Conservation (phyloP, 2,888 invertebrate species). For the Hedya salicella region DNA sequence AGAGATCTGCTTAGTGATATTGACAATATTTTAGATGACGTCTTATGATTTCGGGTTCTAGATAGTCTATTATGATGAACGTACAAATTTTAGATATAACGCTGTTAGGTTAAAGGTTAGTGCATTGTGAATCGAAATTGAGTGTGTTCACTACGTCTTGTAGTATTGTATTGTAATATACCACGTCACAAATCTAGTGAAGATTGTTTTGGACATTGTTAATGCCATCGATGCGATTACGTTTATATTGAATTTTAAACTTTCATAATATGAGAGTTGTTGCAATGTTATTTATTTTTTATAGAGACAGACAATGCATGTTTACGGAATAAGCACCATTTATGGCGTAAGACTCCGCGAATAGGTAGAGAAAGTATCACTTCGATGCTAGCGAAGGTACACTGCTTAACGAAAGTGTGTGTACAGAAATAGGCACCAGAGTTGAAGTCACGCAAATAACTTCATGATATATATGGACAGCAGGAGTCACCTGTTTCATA, state of each 20-base stretch:
- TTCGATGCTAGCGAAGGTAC: too few relatives aligned
- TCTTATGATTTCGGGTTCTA: constrained; percentile 62
- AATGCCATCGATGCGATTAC: constrained; percentile 13
- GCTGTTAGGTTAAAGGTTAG: constrained; percentile 21
- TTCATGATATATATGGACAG: too few relatives aligned
- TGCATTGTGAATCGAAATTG: constrained; percentile 10
- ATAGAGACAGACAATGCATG: constrained; percentile 9
- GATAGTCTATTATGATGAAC: constrained; percentile 12
- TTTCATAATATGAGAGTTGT: neutral
- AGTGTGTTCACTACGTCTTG: constrained; percentile 14
- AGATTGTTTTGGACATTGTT: constrained; percentile 16
- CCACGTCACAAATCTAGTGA: neutral
- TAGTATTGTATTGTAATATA: constrained; percentile 7
- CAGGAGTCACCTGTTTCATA: too few relatives aligned
- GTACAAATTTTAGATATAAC: constrained; percentile 34
- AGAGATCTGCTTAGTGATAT: constrained; percentile 64
- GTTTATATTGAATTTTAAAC: neutral
- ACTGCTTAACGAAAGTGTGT: too few relatives aligned
- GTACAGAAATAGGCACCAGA: too few relatives aligned
- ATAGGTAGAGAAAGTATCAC: too few relatives aligned
- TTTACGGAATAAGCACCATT: neutral
- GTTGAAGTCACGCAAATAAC: too few relatives aligned
- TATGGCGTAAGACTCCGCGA: too few relatives aligned
- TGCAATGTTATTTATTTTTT: neutral
- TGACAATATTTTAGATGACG: constrained; percentile 65